A percentile compares a stretch with the other conserved stretches of the same genome.
Conservation (phyloP, 2,888 invertebrate genomes). For the Drosophila robusta region DNA sequence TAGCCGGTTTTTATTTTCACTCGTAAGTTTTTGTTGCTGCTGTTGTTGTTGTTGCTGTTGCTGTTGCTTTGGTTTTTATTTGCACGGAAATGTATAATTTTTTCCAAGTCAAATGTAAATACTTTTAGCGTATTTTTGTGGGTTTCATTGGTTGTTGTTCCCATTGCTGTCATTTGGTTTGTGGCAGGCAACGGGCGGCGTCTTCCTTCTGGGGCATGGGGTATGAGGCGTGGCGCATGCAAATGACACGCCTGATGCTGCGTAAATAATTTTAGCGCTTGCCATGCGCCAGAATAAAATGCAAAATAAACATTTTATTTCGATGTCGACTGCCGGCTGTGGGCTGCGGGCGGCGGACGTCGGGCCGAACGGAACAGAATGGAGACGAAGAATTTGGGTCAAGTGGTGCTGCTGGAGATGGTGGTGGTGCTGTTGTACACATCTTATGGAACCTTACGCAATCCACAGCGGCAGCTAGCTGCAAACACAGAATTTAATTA, state of each 20-base stretch:
- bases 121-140: constrained; percentile 81
- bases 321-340: constrained; percentile 53
- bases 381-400: constrained; percentile 64
- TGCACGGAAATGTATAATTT: constrained; percentile 82
- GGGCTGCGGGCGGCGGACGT: neutral
- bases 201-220: neutral
- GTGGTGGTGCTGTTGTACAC: constrained; percentile 15
- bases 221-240: constrained; percentile 69
- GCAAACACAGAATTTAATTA: constrained; percentile 60
- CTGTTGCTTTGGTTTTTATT: constrained; percentile 67
- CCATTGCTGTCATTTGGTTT: constrained; percentile 55
- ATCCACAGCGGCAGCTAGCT: constrained; percentile 38
- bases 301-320: constrained; percentile 79
- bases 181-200: constrained; percentile 12
- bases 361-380: neutral
- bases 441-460: constrained; percentile 49
- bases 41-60: constrained; percentile 18
- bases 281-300: constrained; percentile 75
- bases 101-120: constrained; percentile 80
- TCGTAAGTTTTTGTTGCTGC: constrained; percentile 31
- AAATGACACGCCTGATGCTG: constrained; percentile 79
- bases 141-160: constrained; percentile 68
- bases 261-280: constrained; percentile 78
- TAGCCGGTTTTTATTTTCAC: constrained; percentile 11
- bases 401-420: constrained; percentile 54